Percentiles rank a stretch among this genome's conserved stretches.
These are phyloP conservation scores for Tenthredo scrophulariae DNA, from an alignment of 2,888 invertebrate species.

Conservation along the genomic window DNA sequence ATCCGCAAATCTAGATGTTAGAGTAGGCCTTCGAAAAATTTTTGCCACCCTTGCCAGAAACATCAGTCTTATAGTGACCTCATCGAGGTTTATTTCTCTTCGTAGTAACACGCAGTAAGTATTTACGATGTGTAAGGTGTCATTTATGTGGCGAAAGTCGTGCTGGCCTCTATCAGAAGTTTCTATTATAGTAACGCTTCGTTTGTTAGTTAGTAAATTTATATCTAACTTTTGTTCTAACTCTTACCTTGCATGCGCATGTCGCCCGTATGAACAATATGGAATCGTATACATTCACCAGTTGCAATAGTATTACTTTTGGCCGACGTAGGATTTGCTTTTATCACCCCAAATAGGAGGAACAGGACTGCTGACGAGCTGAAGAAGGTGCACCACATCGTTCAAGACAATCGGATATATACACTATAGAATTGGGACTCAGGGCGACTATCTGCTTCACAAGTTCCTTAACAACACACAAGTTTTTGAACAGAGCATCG, in stretches of 20 bases:
- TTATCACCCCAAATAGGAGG: neutral
- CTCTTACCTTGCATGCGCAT: constrained; percentile 89
- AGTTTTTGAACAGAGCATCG: too few relatives aligned
- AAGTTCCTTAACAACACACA: neutral
- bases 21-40: too few relatives aligned
- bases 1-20: too few relatives aligned
- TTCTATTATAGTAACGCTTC: neutral
- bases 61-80: neutral
- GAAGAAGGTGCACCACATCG: constrained; percentile 33
- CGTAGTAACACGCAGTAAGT: neutral
- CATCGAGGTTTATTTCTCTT: neutral
- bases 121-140: neutral
- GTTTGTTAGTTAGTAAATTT: neutral
- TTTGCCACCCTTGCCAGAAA: neutral
- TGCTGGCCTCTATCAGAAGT: neutral
- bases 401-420: constrained; percentile 3
- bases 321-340: constrained; percentile 7
- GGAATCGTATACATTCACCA: constrained; percentile 75
- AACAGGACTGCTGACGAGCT: neutral
- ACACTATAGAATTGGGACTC: neutral
- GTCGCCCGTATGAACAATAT: constrained; percentile 94
- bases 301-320: neutral
- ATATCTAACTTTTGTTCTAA: neutral
- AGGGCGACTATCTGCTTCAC: neutral
- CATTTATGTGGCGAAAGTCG: neutral